Conservation (phyloP, 2,888 invertebrate species). For the Thera obeliscata region DNA sequence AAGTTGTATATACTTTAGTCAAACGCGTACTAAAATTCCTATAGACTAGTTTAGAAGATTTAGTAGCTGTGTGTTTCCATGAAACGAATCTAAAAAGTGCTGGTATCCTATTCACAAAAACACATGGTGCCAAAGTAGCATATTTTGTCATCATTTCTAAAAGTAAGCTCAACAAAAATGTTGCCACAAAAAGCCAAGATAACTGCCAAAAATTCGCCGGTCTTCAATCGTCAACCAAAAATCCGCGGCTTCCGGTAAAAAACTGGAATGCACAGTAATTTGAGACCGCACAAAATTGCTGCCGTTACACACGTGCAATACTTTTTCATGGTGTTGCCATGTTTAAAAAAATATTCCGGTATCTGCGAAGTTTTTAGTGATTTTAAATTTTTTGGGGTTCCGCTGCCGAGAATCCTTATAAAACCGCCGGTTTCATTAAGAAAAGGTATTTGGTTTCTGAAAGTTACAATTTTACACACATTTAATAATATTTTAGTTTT, state of each 20-base stretch:
- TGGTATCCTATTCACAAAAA: neutral
- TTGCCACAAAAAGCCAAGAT: conserved; percentile 31
- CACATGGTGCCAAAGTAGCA: conserved; percentile 12
- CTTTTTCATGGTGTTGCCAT: conserved; percentile 61
- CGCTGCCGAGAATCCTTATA: conserved; percentile 1
- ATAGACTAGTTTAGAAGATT: too few relatives aligned
- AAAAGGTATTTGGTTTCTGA: too few relatives aligned
- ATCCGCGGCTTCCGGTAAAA: conserved; percentile 77
- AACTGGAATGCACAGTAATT: conserved; percentile 73
- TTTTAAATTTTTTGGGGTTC: conserved; percentile 32
- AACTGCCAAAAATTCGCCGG: conserved; percentile 57
- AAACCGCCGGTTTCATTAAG: neutral
- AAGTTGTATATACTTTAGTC: too few relatives aligned
- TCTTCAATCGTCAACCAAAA: conserved; percentile 66
- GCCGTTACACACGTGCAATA: conserved; percentile 71
- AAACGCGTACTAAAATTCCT: too few relatives aligned
- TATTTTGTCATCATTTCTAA: conserved; percentile 7
- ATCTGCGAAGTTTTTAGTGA: conserved; percentile 40
- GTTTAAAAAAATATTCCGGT: conserved; percentile 53
- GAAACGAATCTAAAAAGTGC: too few relatives aligned
- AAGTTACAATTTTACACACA: too few relatives aligned
- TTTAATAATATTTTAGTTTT: too few relatives aligned
- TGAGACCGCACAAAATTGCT: conserved; percentile 77
- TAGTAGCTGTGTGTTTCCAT: too few relatives aligned
- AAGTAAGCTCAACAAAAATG: conserved; percentile 28